Conservation (phyloP, 2,888 invertebrate genomes). For the Parelbella ahira region DNA sequence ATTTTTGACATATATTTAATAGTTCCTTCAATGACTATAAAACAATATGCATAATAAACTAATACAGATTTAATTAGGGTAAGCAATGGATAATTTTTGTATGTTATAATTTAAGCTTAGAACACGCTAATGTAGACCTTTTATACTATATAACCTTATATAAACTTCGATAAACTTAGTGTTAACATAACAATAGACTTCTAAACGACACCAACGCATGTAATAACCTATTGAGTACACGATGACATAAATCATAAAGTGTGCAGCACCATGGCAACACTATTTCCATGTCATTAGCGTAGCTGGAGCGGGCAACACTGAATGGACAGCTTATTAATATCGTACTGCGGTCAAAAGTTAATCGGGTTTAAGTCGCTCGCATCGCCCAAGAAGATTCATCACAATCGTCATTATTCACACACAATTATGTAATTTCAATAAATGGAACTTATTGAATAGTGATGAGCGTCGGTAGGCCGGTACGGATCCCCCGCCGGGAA, state of each 20-base stretch:
- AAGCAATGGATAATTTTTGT: too few species aligned
- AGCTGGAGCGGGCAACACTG: constrained; percentile 36
- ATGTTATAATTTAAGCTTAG: too few species aligned
- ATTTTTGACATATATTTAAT: too few species aligned
- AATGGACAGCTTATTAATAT: constrained; percentile 73
- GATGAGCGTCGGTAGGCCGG: constrained; percentile 77
- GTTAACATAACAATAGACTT: constrained; percentile 4
- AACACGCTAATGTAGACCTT: too few species aligned
- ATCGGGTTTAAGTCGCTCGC: constrained; percentile 77
- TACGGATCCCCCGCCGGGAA: constrained; percentile 60
- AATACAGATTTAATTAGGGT: too few species aligned
- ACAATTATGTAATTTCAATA: constrained; percentile 81
- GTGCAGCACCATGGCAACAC: constrained; percentile 28
- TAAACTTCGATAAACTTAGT: too few species aligned
- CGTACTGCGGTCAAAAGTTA: constrained; percentile 75
- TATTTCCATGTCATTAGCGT: constrained; percentile 68
- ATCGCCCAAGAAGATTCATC: constrained; percentile 81
- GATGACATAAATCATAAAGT: constrained; percentile 23
- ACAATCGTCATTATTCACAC: constrained; percentile 81
- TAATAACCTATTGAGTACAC: constrained; percentile 16
- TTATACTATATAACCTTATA: too few species aligned
- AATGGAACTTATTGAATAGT: constrained; percentile 80
- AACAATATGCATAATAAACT: too few species aligned
- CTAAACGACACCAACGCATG: constrained; percentile 5
- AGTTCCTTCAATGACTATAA: too few species aligned